These are phyloP conservation scores for Microchirus variegatus DNA, from an alignment of 2,797 vertebrate species.

Conservation along the genomic window DNA sequence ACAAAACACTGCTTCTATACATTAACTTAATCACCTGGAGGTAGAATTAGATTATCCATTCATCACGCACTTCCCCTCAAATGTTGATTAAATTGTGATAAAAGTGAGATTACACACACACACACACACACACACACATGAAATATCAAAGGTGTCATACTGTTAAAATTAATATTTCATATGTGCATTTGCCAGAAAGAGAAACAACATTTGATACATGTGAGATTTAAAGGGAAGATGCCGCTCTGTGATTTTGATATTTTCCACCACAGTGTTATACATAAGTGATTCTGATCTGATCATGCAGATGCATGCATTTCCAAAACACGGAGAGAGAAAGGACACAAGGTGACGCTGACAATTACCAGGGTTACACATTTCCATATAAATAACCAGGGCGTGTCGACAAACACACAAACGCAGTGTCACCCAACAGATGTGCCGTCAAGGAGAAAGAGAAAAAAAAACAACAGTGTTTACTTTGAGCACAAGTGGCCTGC, in stretches of 20 bases:
- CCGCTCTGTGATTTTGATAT: too few species aligned
- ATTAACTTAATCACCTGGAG: conserved; percentile 36
- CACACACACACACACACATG: background rate
- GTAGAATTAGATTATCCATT: conserved; percentile 45
- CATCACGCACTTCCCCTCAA: background rate
- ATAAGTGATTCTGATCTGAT: too few species aligned
- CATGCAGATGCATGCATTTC: background rate
- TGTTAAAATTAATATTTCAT: too few species aligned
- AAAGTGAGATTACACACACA: background rate
- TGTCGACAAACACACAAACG: conserved; percentile 4
- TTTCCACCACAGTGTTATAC: background rate
- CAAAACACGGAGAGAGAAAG: background rate
- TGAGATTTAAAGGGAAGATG: too few species aligned
- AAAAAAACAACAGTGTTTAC: conserved; percentile 9
- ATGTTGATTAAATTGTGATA: conserved; percentile 12
- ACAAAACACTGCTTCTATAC: conserved; percentile 27
- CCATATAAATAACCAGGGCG: conserved; percentile 30
- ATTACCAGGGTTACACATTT: conserved; percentile 14
- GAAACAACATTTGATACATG: too few species aligned
- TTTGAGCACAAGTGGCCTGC: conserved; percentile 4
- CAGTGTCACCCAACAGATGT: conserved; percentile 2
- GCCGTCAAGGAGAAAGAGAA: too few species aligned
- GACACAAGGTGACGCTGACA: conserved; percentile 7
- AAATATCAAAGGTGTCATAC: too few species aligned
- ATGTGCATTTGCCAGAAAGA: too few species aligned